Evolutionary conservation across 2,113 vertebrate species (phyloP).

Genomic region (Ophiodon elongatus): DNA sequence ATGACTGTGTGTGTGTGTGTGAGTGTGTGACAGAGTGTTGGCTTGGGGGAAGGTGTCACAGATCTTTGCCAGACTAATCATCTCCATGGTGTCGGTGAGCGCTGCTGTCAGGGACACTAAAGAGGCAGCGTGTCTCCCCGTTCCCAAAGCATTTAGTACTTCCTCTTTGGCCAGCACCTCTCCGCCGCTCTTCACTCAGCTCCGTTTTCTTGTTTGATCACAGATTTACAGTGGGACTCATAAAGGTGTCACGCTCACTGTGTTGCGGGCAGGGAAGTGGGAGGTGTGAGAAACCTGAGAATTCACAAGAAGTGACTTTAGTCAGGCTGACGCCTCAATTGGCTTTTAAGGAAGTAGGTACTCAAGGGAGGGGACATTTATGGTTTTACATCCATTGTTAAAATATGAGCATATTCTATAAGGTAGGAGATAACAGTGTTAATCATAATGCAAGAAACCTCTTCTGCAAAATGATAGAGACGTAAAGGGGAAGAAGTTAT

Average conservation of each 20-base stretch:
- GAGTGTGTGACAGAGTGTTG: slow-evolving; percentile 75
- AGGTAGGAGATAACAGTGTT: background rate
- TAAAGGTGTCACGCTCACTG: slow-evolving; percentile 72
- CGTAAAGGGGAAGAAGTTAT: background rate
- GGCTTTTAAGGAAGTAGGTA: slow-evolving; percentile 68
- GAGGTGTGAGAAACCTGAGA: slow-evolving; percentile 72
- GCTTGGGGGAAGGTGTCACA: slow-evolving; percentile 81
- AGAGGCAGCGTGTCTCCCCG: slow-evolving; percentile 78
- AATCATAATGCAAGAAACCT: background rate
- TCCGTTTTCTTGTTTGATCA: slow-evolving; percentile 56
- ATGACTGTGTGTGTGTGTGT: slow-evolving; percentile 54
- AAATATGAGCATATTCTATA: slow-evolving; percentile 22
- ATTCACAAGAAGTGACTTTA: slow-evolving; percentile 74
- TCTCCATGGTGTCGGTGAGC: slow-evolving; percentile 80
- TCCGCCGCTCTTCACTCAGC: slow-evolving; percentile 51
- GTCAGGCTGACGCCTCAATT: slow-evolving; percentile 57
- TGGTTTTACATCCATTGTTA: slow-evolving; percentile 65
- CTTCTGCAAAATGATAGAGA: background rate
- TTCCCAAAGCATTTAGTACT: slow-evolving; percentile 82
- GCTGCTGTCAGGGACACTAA: slow-evolving; percentile 82
- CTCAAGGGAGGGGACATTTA: slow-evolving; percentile 51
- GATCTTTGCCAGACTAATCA: slow-evolving; percentile 84
- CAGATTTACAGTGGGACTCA: slow-evolving; percentile 72
- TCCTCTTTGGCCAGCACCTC: slow-evolving; percentile 79
- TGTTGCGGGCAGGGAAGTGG: slow-evolving; percentile 42